These are phyloP conservation scores for Ophioninae sp. DNA, from an alignment of 2,888 invertebrate species.

Conservation along the genomic window DNA sequence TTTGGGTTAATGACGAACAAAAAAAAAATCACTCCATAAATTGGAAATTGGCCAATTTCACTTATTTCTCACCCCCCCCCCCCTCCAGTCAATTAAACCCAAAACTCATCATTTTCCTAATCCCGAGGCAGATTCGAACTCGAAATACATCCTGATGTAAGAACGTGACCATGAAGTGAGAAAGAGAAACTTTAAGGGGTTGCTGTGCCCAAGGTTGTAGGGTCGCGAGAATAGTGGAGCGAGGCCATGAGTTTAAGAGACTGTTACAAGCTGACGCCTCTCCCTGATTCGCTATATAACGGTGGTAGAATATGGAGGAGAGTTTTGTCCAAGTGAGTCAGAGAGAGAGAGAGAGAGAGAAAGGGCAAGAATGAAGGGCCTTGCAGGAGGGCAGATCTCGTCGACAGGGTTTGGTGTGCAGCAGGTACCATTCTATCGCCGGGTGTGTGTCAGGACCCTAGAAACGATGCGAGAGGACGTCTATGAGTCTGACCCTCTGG, in stretches of 20 bases:
- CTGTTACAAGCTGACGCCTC: constrained; percentile 80
- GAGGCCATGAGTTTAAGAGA: constrained; percentile 79
- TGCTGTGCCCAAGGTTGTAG: constrained; percentile 51
- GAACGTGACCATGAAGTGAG: constrained; percentile 2
- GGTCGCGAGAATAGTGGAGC: constrained; percentile 58
- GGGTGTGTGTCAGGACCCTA: constrained; percentile 68
- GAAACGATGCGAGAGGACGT: constrained; percentile 66
- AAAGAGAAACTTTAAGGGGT: constrained; percentile 23
- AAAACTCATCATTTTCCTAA: not conserved
- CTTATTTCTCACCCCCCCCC: not conserved
- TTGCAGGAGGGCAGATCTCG: constrained; percentile 64
- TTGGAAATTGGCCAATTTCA: not conserved
- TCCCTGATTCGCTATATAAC: constrained; percentile 68
- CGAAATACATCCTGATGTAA: not conserved
- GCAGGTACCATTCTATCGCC: constrained; percentile 70
- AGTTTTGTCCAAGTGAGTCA: constrained; percentile 10
- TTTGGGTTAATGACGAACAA: no score
- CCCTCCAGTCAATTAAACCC: not conserved
- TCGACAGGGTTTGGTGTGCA: constrained; percentile 62
- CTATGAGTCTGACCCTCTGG: constrained; percentile 79
- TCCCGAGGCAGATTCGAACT: not conserved
- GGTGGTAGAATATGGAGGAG: constrained; percentile 52
- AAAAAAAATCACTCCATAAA: no score
- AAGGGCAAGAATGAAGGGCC: constrained; percentile 66
- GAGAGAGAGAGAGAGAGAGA: constrained; percentile 10